Conservation (phyloP, 2,113 vertebrate genomes). For the Rousettus leschenaultii region DNA sequence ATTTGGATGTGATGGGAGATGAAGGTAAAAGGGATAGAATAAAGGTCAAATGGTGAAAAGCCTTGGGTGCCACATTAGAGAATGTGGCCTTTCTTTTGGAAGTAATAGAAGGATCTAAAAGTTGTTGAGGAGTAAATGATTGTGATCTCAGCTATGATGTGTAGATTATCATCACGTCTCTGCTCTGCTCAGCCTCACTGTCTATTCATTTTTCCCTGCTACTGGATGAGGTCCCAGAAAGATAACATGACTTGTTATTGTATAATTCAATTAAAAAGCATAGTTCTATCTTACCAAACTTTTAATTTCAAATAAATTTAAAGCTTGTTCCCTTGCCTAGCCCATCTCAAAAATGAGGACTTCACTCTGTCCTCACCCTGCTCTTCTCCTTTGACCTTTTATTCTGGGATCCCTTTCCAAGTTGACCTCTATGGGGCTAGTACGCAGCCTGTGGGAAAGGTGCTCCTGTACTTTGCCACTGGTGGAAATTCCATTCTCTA, state of each 20-base stretch:
- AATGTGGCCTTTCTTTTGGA: background rate
- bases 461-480: background rate
- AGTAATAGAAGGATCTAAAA: background rate
- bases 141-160: background rate
- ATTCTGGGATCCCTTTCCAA: background rate
- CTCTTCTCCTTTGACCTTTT: background rate
- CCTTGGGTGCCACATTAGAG: background rate
- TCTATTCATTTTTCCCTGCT: background rate
- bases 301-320: background rate
- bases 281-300: background rate
- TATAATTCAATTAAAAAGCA: background rate
- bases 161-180: background rate
- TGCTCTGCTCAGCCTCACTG: background rate
- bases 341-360: background rate
- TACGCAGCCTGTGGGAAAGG: background rate
- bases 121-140: background rate
- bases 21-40: background rate
- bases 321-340: background rate
- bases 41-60: background rate
- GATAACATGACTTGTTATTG: background rate
- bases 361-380: background rate
- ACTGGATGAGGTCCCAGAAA: background rate
- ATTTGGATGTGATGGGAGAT: background rate
- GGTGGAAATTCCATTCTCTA: background rate
- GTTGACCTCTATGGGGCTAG: background rate